Conservation (phyloP, 2,888 invertebrate species). For the Melipona beecheii region DNA sequence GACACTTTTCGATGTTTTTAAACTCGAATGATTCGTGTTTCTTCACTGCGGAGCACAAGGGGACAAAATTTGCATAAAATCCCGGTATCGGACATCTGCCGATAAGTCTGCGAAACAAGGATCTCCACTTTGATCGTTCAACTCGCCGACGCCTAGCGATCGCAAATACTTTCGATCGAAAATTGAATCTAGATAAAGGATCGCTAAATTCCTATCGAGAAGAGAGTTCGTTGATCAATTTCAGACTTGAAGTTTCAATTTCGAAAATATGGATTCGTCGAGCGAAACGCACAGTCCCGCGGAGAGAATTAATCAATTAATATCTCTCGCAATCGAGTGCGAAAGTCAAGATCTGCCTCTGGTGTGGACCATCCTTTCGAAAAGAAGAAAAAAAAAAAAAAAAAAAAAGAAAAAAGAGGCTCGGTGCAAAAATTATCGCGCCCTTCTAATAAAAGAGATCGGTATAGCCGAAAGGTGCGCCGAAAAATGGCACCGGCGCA, state of each 20-base stretch:
- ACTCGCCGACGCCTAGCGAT: not conserved
- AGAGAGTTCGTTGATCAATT: not conserved
- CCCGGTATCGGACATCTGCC: not conserved
- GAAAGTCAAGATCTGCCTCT: too few species aligned
- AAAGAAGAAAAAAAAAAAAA: too few species aligned
- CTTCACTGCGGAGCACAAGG: not conserved
- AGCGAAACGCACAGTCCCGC: too few species aligned
- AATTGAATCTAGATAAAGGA: not conserved
- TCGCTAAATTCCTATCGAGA: not conserved
- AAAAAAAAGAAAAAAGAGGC: too few species aligned
- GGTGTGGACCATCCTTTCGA: too few species aligned
- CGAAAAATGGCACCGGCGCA: not conserved
- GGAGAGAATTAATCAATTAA: too few species aligned
- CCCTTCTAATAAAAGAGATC: too few species aligned
- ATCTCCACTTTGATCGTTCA: slow-evolving; percentile 6
- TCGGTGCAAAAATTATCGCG: too few species aligned
- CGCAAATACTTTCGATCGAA: not conserved
- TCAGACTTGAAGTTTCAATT: too few species aligned
- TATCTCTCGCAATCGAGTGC: too few species aligned
- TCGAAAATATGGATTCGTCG: too few species aligned
- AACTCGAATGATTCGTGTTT: not conserved
- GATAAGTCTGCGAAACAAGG: not conserved
- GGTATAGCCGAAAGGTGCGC: too few species aligned
- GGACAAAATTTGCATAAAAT: not conserved
- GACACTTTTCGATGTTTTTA: not conserved